Evolutionary conservation across 2,888 invertebrate genomes (phyloP).

Genomic region (Nemapogon koenigi): DNA sequence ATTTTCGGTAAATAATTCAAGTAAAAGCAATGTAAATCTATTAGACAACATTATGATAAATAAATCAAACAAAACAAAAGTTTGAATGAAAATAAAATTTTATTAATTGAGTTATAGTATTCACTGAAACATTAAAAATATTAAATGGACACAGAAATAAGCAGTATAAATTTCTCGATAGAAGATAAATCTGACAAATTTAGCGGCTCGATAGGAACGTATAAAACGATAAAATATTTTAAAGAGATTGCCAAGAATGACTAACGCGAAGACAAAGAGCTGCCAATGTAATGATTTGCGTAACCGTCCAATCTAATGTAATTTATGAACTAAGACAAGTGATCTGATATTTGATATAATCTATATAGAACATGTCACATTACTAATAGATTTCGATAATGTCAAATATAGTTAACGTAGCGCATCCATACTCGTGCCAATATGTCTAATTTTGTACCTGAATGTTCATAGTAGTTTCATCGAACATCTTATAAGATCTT

Average conservation of each 20-base stretch:
- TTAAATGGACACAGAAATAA: too few species aligned
- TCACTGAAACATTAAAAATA: too few species aligned
- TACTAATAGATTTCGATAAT: background rate
- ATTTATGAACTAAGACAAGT: conserved; percentile 35
- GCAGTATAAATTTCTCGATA: background rate
- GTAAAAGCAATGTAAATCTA: too few species aligned
- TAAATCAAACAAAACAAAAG: too few species aligned
- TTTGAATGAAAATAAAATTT: too few species aligned
- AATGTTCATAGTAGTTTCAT: too few species aligned
- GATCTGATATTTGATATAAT: conserved; percentile 13
- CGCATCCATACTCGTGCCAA: conserved; percentile 1
- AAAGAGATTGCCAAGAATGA: conserved; percentile 17
- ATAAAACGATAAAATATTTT: background rate
- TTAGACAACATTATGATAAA: too few species aligned
- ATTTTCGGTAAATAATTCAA: too few species aligned
- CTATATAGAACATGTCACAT: conserved; percentile 2
- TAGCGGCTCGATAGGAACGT: conserved; percentile 35
- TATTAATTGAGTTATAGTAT: too few species aligned
- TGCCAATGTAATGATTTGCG: conserved; percentile 41
- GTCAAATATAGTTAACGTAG: background rate
- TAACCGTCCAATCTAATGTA: conserved; percentile 34
- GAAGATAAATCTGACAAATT: conserved; percentile 14
- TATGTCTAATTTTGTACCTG: too few species aligned
- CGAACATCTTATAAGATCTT: too few species aligned
- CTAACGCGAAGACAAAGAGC: conserved; percentile 30